Evolutionary conservation across 2,888 invertebrate species (phyloP), one percentile per base, ranked within the genome.

Genomic region (Kuschelorhynchus macadamiae): DNA sequence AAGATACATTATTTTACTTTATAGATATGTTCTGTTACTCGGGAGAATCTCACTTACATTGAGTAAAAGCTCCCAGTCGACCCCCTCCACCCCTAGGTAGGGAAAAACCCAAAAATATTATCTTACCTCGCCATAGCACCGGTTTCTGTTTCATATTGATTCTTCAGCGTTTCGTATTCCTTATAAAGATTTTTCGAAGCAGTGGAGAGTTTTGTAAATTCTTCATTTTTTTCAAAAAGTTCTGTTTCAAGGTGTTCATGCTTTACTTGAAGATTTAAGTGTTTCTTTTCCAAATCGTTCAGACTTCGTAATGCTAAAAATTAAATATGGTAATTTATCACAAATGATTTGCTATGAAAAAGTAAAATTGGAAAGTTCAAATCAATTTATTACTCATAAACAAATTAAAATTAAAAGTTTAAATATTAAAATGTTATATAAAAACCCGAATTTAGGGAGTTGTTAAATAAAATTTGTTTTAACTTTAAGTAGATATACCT

Each of bases 111-210:
- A 36, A n/a, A 36, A 36, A 36, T 8, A 8, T 36, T 39, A 68
- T 17, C 85, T 85, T 70, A 89, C 88, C 87, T 90, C 72, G 91
- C 88, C 90, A 91, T 91, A 50, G 91, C 91, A 1, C 88, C 88
- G 0, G 90, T 88, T 78, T 92, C 92, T 33, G 91, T 87, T 74
- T 92, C 91, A 81, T 91, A 91, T 82, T 90, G 89, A 79, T 89
- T 89, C 80, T 89, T 90, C 30, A 92, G 84, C 79, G 90, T 90
- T 80, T 92, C 91, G 82, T 92, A 92, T 80, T 92, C 92, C 67
- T 87, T 87, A 82, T 90, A 92, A 36, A 89, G 84, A 74, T 89
- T 90, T 84, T 92, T 91, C 7, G 92, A 92, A 47, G 91, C 92
- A 79, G 83, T 81, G 53, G 85, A 84, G 63, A 88, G 82, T 78